Conservation (phyloP, 2,797 vertebrate species). For the Lophotriccus pileatus region DNA sequence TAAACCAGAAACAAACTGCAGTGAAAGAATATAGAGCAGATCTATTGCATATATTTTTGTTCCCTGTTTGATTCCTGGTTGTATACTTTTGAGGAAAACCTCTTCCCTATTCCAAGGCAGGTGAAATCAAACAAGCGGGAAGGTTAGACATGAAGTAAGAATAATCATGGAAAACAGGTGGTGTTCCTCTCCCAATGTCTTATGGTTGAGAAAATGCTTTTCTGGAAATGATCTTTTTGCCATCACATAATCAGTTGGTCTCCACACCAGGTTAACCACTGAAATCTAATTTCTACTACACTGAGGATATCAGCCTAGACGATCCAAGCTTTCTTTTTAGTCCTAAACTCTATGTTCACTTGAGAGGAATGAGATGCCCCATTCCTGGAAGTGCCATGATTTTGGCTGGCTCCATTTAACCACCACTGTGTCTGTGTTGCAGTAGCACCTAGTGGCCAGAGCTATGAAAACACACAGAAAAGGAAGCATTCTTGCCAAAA, state of each 20-base stretch:
- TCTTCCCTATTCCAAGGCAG: neutral
- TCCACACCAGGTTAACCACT: neutral
- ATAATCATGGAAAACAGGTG: neutral
- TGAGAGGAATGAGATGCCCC: neutral
- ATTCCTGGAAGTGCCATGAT: neutral
- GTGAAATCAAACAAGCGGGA: neutral
- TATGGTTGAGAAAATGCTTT: neutral
- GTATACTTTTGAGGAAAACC: neutral
- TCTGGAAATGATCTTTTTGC: neutral
- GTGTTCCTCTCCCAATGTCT: neutral
- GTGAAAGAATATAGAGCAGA: neutral
- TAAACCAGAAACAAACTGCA: neutral
- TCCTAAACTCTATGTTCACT: neutral
- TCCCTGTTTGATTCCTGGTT: neutral
- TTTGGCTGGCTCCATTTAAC: neutral
- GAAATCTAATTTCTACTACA: neutral
- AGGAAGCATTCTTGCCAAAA: slow-evolving; percentile 2
- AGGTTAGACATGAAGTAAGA: neutral
- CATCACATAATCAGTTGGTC: neutral
- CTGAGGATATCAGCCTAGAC: neutral
- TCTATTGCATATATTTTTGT: neutral
- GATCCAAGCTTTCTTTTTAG: neutral
- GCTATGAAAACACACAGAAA: slow-evolving; percentile 11
- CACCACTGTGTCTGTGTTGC: slow-evolving; percentile 37
- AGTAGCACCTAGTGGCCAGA: slow-evolving; percentile 65